A percentile compares a stretch with the other conserved stretches of the same genome.
These are phyloP conservation scores for Corythucha ciliata DNA, from an alignment of 2,888 invertebrate genomes.

Conservation along the genomic window DNA sequence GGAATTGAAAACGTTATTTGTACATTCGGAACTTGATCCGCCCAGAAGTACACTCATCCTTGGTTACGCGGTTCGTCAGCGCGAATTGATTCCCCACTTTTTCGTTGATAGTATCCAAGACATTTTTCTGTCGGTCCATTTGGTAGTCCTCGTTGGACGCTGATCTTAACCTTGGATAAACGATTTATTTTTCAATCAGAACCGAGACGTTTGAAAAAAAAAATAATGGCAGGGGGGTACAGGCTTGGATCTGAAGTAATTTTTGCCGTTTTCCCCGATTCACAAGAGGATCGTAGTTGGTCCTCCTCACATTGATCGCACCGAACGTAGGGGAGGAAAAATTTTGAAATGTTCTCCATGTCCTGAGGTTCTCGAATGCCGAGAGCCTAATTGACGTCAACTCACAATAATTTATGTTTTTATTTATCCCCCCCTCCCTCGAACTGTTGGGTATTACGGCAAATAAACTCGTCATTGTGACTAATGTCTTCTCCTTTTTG, in stretches of 20 bases:
- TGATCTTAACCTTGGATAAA: no score
- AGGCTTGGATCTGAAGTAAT: conserved; percentile 5
- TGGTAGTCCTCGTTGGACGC: no score
- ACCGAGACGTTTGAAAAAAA: no score
- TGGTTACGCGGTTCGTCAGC: neutral
- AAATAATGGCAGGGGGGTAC: conserved; percentile 3
- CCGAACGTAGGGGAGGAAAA: conserved; percentile 18
- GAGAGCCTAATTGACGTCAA: conserved; percentile 31
- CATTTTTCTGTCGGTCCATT: no score
- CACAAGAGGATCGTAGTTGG: neutral
- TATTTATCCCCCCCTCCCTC: no score
- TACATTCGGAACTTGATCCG: no score
- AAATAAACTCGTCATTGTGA: conserved; percentile 16
- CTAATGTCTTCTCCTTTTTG: neutral
- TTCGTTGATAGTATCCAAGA: neutral
- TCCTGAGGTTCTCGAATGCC: conserved; percentile 15
- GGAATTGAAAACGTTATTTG: no score
- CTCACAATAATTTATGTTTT: neutral
- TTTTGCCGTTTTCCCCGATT: neutral
- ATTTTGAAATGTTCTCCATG: conserved; percentile 20
- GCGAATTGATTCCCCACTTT: neutral
- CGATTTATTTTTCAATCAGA: no score
- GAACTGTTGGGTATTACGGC: conserved; percentile 13
- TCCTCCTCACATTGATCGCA: conserved; percentile 19
- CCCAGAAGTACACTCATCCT: no score